phyloP scores from a whole-genome alignment of 2,888 invertebrate species.

The Busseola fusca region DNA sequence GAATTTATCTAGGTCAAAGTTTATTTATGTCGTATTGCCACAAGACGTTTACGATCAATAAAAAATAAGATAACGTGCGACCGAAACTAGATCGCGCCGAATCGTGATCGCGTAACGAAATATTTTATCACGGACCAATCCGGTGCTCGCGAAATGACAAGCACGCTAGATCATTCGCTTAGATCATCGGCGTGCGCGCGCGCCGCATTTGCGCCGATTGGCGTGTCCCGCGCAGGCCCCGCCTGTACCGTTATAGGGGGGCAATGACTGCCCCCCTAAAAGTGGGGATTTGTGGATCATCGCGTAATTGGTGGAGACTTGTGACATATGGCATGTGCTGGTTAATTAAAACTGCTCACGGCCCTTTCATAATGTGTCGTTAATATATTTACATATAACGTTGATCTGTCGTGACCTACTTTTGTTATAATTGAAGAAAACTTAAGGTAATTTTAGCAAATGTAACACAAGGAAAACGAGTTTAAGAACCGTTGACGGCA shows the following conservation, averaged over 20 bases:
- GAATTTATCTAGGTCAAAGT: slow-evolving; percentile 74
- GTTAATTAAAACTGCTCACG: slow-evolving; percentile 79
- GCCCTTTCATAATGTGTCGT: slow-evolving; percentile 69
- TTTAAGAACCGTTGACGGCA: slow-evolving; percentile 40
- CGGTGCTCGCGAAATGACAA: slow-evolving; percentile 85
- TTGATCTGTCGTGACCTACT: slow-evolving; percentile 60
- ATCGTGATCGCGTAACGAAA: slow-evolving; percentile 72
- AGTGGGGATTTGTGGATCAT: slow-evolving; percentile 86
- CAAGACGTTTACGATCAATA: slow-evolving; percentile 70
- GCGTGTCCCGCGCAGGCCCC: slow-evolving; percentile 83
- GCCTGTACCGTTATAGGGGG: slow-evolving; percentile 88
- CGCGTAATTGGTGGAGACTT: slow-evolving; percentile 73
- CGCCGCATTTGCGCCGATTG: slow-evolving; percentile 83
- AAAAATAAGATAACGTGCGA: slow-evolving; percentile 63
- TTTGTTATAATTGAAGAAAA: slow-evolving; percentile 56
- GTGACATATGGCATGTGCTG: slow-evolving; percentile 82
- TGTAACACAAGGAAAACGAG: slow-evolving; percentile 53
- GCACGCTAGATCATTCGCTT: slow-evolving; percentile 87
- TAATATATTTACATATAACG: slow-evolving; percentile 67
- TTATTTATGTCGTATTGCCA: slow-evolving; percentile 65
- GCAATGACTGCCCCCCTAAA: slow-evolving; percentile 84
- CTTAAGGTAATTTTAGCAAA: slow-evolving; percentile 49
- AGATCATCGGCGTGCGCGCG: slow-evolving; percentile 81
- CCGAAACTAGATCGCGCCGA: slow-evolving; percentile 80
- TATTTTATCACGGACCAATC: slow-evolving; percentile 83